A percentile compares a stretch with the other conserved stretches of the same genome.
Conservation (phyloP, 2,888 invertebrate genomes). For the Hemithea aestivaria region DNA sequence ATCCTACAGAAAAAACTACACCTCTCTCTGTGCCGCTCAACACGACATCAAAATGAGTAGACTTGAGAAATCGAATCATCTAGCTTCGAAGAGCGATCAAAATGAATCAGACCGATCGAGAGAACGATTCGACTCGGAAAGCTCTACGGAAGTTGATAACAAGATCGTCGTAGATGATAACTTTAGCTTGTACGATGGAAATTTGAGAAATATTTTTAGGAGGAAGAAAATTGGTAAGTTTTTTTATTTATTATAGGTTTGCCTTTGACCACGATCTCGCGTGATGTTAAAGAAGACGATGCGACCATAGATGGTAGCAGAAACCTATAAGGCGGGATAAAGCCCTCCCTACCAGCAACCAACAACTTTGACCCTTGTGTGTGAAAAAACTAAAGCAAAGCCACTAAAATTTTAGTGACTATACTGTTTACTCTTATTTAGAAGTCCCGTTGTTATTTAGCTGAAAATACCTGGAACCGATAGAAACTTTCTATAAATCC, state of each 20-base stretch:
- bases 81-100: constrained; percentile 28
- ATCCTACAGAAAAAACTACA: constrained; percentile 62
- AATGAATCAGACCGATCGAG: constrained; percentile 23
- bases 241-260: constrained; percentile 13
- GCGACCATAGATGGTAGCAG: too few species aligned
- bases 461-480: too few species aligned
- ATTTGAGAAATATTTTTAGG: constrained; percentile 50
- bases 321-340: too few species aligned
- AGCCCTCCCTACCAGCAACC: too few species aligned
- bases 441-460: too few species aligned
- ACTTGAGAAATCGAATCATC: constrained; percentile 43
- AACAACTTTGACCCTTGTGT: too few species aligned
- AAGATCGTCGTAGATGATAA: constrained; percentile 49
- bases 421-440: too few species aligned
- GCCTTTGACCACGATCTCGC: too few species aligned
- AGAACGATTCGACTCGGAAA: constrained; percentile 25
- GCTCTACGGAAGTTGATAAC: constrained; percentile 48
- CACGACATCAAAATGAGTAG: constrained; percentile 47
- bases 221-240: constrained; percentile 66
- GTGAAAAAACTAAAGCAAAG: too few species aligned
- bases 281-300: too few species aligned
- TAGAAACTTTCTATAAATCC: too few species aligned
- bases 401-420: too few species aligned
- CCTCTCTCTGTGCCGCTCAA: constrained; percentile 67
- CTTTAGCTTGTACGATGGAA: constrained; percentile 52